Evolutionary conservation across 2,888 invertebrate species (phyloP).

Genomic region (Pinctada fucata): DNA sequence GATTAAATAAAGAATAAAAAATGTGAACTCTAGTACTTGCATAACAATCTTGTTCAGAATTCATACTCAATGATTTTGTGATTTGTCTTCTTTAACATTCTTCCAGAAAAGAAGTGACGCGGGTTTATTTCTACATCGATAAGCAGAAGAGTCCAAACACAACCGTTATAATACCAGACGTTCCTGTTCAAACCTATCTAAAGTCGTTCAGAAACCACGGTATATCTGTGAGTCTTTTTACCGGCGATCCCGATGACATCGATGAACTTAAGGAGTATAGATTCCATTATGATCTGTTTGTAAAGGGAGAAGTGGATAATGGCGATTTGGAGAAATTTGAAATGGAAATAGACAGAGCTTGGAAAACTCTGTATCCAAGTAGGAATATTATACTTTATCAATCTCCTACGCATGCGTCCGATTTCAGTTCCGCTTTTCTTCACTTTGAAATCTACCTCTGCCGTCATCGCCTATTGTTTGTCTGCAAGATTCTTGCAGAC

Average conservation of each 20-base stretch:
- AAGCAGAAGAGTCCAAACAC: not conserved
- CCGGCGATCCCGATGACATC: not conserved
- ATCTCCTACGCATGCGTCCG: too few relatives aligned
- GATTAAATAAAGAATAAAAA: too few relatives aligned
- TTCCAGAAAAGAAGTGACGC: slow-evolving; percentile 30
- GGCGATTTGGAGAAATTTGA: slow-evolving; percentile 34
- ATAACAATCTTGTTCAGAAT: too few relatives aligned
- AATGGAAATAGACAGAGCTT: slow-evolving; percentile 9
- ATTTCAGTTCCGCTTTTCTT: too few relatives aligned
- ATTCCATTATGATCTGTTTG: slow-evolving; percentile 48
- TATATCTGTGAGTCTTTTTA: not conserved
- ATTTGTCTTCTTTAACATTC: too few relatives aligned
- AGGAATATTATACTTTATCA: not conserved
- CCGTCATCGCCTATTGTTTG: too few relatives aligned
- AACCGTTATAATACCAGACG: not conserved
- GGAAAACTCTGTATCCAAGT: slow-evolving; percentile 26
- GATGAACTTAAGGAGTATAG: slow-evolving; percentile 39
- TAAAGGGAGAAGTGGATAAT: slow-evolving; percentile 39
- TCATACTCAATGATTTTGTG: too few relatives aligned
- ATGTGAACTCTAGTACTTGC: too few relatives aligned
- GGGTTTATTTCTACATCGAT: slow-evolving; percentile 17
- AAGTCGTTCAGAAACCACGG: not conserved
- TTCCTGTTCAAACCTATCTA: not conserved
- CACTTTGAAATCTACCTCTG: too few relatives aligned
- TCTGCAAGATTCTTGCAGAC: too few relatives aligned